Percentiles rank a stretch among this genome's conserved stretches.
These are phyloP conservation scores for Drosophila monieri DNA, from an alignment of 2,888 invertebrate genomes.

Conservation along the genomic window DNA sequence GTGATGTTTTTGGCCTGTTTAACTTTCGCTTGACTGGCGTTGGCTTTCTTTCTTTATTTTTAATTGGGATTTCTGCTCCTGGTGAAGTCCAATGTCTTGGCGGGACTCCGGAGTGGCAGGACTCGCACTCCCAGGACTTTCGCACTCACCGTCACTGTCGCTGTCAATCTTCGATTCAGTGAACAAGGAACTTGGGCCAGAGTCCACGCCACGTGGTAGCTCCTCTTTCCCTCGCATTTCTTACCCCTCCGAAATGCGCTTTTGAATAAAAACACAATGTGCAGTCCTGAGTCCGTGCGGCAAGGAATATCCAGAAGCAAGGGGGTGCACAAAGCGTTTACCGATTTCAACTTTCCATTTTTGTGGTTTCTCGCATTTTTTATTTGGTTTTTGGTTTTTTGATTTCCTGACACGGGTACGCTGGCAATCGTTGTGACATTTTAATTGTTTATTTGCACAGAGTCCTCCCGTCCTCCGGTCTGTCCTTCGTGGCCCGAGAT, in stretches of 20 bases:
- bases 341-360: conserved; percentile 57
- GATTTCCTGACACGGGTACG: conserved; percentile 79
- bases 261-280: conserved; percentile 68
- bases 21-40: conserved; percentile 65
- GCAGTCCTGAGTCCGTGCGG: conserved; percentile 40
- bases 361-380: conserved; percentile 35
- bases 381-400: conserved; percentile 65
- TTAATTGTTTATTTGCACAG: conserved; percentile 78
- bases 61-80: conserved; percentile 69
- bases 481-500: conserved; percentile 29
- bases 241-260: conserved; percentile 69
- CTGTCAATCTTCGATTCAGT: conserved; percentile 36
- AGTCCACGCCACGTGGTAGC: conserved; percentile 38
- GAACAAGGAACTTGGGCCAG: conserved; percentile 52
- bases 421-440: conserved; percentile 79
- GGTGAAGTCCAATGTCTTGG: conserved; percentile 59
- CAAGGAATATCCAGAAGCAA: not conserved
- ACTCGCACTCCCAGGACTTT: conserved; percentile 10
- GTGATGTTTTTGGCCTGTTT: conserved; percentile 56
- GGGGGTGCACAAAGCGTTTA: conserved; percentile 64
- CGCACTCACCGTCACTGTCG: conserved; percentile 44
- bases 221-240: conserved; percentile 39
- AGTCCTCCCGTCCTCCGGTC: conserved; percentile 53
- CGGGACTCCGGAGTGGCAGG: conserved; percentile 26
- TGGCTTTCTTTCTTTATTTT: conserved; percentile 77